Base-by-base conservation (phyloP, 2,888 invertebrate genomes). In the Spisula solida region DNA sequence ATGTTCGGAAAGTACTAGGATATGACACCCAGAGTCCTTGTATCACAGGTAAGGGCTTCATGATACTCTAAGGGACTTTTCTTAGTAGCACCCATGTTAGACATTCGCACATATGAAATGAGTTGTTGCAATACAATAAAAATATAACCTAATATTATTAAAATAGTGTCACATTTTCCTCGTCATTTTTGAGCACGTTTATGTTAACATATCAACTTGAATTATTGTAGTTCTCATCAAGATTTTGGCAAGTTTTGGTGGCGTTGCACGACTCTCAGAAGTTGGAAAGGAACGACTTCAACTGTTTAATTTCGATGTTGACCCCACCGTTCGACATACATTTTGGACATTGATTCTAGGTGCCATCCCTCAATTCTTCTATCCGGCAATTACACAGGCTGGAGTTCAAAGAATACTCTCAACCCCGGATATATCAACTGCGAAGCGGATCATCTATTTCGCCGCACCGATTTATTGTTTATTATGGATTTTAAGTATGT, bases 281-380 rank as follows among this genome's bases (percentile, higher is more conserved):
- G 18, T 81, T 12, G 70, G 79, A 55, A 60, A 48, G 16, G 48
- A 47, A 25, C 60, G 87, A 20, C 31, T 88, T 8, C 47, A 88
- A 20, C 5, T 84, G 18, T 81, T 79, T 20, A 81, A 89, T 70
- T 86, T 89, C 18, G 56, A 91, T 55, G 48, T 85, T 5, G 89
- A 91, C 79, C 91, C 91, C 12, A 88, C 89, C 8, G 56, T 78
- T 6, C 78, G 91, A 29, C 85, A 91, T 47, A 82, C 91, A 56
- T 86, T 91, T 86, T 91, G 91, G 91, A 83, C 89, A 12, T 47
- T 88, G n/a, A 84, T 55, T 60, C 55, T 91, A 18, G 91, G 89
- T 25, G 56, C 89, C 10, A 34, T 85, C n/a, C 86, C 87, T 34
- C 75, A 78, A 66, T 86, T 75, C 80, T 84, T 91, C 14, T 87